Percentiles rank a stretch among this genome's conserved stretches.
These are phyloP conservation scores for Pomatorhinus ruficollis DNA, from an alignment of 2,113 vertebrate species.

Conservation along the genomic window DNA sequence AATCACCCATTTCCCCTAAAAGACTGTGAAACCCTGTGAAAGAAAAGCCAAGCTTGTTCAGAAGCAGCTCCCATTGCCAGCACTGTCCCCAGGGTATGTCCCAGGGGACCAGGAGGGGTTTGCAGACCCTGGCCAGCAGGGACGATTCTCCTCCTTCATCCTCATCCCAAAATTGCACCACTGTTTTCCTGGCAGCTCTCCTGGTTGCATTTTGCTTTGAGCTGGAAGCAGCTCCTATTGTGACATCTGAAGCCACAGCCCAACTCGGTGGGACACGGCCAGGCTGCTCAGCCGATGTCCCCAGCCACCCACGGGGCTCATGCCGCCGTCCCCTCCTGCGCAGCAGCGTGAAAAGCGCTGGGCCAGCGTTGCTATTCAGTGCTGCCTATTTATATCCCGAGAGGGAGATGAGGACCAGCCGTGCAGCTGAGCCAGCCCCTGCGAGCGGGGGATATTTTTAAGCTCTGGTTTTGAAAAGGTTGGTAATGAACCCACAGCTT, in stretches of 20 bases:
- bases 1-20: not conserved
- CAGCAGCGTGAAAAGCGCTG: not conserved
- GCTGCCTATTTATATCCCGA: slow-evolving; percentile 22
- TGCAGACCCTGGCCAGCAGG: not conserved
- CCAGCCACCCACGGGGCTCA: fast-evolving
- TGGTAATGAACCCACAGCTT: slow-evolving; percentile 25
- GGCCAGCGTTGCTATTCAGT: slow-evolving; percentile 32
- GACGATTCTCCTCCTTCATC: fast-evolving
- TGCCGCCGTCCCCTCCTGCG: not conserved
- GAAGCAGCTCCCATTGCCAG: not conserved
- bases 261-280: fast-evolving
- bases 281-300: fast-evolving
- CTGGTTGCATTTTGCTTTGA: not conserved
- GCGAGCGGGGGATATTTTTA: slow-evolving; percentile 10
- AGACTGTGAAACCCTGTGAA: not conserved
- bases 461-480: not conserved
- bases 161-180: not conserved
- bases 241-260: not conserved
- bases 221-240: not conserved
- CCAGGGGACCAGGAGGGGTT: fast-evolving
- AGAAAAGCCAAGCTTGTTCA: not conserved
- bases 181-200: not conserved
- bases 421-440: slow-evolving; percentile 38
- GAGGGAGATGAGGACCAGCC: slow-evolving; percentile 41
- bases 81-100: fast-evolving